Evolutionary conservation across 2,888 invertebrate species (phyloP), one percentile per base, ranked within the genome.

Genomic region (Drosophila vallismaia): DNA sequence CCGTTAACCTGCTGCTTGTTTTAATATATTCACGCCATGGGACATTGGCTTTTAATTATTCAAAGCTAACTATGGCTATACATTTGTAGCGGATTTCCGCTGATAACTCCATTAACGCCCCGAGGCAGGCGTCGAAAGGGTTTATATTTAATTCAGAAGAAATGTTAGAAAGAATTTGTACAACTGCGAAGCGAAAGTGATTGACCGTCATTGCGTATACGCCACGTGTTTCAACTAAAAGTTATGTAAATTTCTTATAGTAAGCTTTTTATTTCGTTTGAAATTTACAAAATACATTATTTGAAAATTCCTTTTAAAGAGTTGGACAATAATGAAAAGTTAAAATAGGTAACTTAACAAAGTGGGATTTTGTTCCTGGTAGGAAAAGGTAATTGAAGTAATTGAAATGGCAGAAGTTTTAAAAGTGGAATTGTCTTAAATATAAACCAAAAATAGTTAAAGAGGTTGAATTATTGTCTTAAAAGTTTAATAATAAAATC

Each of bases 41-140:
- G 56, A 48, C 46, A 64, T 54, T 54, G 66, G 44, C 62, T 44
- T 69, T 66, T 50, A 73, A 70, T 76, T 73, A 76, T 73, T 70
- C 52, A 76, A 73, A 69, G 56, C 38, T 12, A 10, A 38, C 49
- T 29, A 46, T 42, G 52, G 26, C 26, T 55, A 51, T 58, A 52
- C 29, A 58, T 58, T 45, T 56, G 70, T 19, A 52, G 46, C 45
- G 75, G 70, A 75, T 55, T 59, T 74, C 75, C 74, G 75, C 40
- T 45, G 44, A 38, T 63, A 50, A 74, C 42, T 40, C 50, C 73
- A 70, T 70, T 72, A 55, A 72, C 54, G 64, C 66, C 54, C 54
- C 14, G 33, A 44, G 63, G 52, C 46, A 60, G 50, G 58, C 64
- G 66, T 36, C 9, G 63, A 50, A 49, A 44, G 48, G 46, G 45